Percentiles rank a stretch among this genome's conserved stretches.
Evolutionary conservation across 2,888 invertebrate genomes (phyloP).

Genomic region (Margaritifera margaritifera): DNA sequence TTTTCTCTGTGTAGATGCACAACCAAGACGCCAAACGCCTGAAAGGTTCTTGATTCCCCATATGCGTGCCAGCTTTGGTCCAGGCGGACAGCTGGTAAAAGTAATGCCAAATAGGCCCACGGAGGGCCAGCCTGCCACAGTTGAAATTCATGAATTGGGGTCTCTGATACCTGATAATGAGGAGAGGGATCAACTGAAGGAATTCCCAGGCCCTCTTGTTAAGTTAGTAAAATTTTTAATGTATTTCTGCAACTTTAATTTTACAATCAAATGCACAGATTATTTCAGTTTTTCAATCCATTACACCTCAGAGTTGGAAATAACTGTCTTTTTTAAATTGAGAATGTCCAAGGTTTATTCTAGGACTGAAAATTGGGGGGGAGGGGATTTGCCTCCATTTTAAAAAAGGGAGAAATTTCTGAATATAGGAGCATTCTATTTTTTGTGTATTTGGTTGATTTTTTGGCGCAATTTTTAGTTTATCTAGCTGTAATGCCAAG

Average conservation of each 20-base stretch:
- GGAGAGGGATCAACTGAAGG: slow-evolving; percentile 74
- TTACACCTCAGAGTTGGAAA: too few relatives aligned
- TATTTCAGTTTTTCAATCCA: not conserved
- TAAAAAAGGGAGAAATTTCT: too few relatives aligned
- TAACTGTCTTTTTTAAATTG: too few relatives aligned
- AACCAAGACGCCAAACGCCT: slow-evolving; percentile 81
- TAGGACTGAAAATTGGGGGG: too few relatives aligned
- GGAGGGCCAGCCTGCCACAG: slow-evolving; percentile 85
- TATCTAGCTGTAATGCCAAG: too few relatives aligned
- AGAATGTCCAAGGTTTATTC: too few relatives aligned
- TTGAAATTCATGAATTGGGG: slow-evolving; percentile 82
- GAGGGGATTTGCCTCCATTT: too few relatives aligned
- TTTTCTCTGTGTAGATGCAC: slow-evolving; percentile 38
- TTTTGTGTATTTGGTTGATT: too few relatives aligned
- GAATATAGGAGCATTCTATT: too few relatives aligned
- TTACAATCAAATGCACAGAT: not conserved
- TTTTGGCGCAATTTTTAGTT: too few relatives aligned
- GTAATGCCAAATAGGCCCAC: slow-evolving; percentile 85
- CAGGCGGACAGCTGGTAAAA: slow-evolving; percentile 81
- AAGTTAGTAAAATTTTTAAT: slow-evolving; percentile 73
- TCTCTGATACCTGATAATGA: slow-evolving; percentile 48
- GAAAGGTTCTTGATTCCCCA: slow-evolving; percentile 89
- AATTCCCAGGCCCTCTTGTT: slow-evolving; percentile 88
- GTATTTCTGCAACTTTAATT: not conserved
- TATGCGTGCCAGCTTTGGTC: slow-evolving; percentile 73